Percentiles rank a stretch among this genome's conserved stretches.
These are phyloP conservation scores for Brachionus rubens DNA, from an alignment of 1,140 invertebrate genomes.

Conservation along the genomic window DNA sequence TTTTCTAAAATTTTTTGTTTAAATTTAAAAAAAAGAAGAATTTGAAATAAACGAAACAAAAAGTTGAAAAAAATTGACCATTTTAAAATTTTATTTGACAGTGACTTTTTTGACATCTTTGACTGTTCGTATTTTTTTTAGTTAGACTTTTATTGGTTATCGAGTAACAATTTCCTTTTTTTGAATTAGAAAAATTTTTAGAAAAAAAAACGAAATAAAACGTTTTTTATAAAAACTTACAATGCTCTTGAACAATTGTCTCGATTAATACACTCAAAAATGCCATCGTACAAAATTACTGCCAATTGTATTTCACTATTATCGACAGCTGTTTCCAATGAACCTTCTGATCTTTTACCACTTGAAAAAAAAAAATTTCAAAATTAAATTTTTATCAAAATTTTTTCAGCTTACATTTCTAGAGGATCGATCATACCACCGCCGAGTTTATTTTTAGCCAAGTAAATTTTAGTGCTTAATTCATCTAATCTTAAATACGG, in stretches of 20 bases:
- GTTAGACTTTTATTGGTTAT: conserved; percentile 32
- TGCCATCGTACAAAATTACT: conserved; percentile 31
- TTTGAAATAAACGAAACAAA: too few relatives aligned
- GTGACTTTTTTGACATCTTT: too few relatives aligned
- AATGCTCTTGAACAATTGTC: conserved; percentile 42
- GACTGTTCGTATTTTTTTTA: too few relatives aligned
- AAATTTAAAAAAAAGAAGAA: too few relatives aligned
- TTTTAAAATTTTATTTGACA: too few relatives aligned
- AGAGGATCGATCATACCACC: conserved; percentile 39
- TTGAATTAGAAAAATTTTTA: neutral
- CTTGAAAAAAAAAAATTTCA: neutral
- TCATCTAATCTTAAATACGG: conserved; percentile 43
- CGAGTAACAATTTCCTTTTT: conserved; percentile 43
- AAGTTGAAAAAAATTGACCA: conserved; percentile 13
- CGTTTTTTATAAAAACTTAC: neutral
- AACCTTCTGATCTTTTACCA: conserved; percentile 33
- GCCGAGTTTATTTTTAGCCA: conserved; percentile 41
- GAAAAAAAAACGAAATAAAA: neutral
- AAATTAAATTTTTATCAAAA: neutral
- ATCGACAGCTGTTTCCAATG: neutral
- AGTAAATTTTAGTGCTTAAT: conserved; percentile 44
- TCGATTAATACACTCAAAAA: conserved; percentile 22
- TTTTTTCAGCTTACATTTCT: conserved; percentile 19
- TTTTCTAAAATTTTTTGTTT: too few relatives aligned
- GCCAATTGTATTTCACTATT: conserved; percentile 34